Evolutionary conservation across 2,888 invertebrate species (phyloP), one percentile per base, ranked within the genome.

Genomic region (Dermolepida albohirtum): DNA sequence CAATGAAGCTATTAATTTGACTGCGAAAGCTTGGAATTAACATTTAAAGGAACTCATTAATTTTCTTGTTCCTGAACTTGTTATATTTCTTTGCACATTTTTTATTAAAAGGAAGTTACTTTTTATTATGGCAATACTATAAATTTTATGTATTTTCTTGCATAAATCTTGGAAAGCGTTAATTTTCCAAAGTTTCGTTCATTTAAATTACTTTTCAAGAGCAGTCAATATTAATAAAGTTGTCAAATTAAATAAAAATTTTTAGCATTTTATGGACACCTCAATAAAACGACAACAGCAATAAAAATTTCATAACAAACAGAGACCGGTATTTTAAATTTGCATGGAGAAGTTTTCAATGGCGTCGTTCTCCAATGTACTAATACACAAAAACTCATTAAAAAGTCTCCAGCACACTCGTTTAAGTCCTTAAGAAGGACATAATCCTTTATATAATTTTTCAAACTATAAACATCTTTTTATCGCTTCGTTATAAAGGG

Each of bases 321-420:
- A n/a, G 47, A 14, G 16, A 7, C 12, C 12, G 44, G 44, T 44
- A 16, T 16, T 47, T 47, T 47, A 47, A 47, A 16, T 47, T 47
- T 47, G 16, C 47, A 47, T 47, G 47, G 16, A 47, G 12, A 47
- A 47, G 47, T 47, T 47, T 17, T 47, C 47, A 12, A 47, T 47
- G 14, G 14, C 47, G 14, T 47, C 47, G 8, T 8, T 14, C 14
- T 4, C 14, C 16, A 17, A 47, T 47, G 47, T 47, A 10, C 47
- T 47, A 16, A 47, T 47, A 47, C 10, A 14, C 10, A 47, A 17
- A 22, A 47, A 17, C 47, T 47, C 47, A 10, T 47, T 47, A 47
- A 47, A 44, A 47, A 47, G 47, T 47, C 47, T 8, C 7, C 47
- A 17, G 17, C 14, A 16, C 8, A 47, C 17, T 17, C 47, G 17